Evolutionary conservation across 2,113 vertebrate genomes (phyloP).

Genomic region (Rhegmatorhina hoffmannsi): DNA sequence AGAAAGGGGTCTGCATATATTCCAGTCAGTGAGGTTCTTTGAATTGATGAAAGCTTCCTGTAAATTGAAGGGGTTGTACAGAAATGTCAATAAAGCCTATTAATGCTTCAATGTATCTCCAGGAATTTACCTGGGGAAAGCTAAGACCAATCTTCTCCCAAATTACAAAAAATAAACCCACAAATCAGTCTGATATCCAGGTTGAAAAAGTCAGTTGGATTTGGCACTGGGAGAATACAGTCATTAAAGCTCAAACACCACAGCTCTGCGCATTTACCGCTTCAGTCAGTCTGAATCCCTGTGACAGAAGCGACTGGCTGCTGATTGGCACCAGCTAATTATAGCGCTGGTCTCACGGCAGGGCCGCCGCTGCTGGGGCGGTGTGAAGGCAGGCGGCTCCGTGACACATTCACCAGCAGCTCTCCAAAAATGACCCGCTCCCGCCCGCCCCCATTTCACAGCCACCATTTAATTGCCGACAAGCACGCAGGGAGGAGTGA

Average conservation of each 20-base stretch:
- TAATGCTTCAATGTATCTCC: background rate
- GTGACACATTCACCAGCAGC: constrained; percentile 51
- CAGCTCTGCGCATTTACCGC: rapidly evolving
- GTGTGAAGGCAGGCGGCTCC: constrained; percentile 45
- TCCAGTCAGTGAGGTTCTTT: background rate
- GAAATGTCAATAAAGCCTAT: background rate
- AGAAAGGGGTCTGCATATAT: background rate
- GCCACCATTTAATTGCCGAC: background rate
- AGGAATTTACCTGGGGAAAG: background rate
- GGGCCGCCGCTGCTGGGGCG: background rate
- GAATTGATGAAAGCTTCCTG: background rate
- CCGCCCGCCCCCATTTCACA: background rate
- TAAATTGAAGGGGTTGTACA: background rate
- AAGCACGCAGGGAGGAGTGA: rapidly evolving
- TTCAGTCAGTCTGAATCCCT: background rate
- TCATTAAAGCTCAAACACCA: background rate
- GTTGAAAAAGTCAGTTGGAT: background rate
- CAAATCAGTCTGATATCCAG: background rate
- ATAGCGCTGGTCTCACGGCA: constrained; percentile 11
- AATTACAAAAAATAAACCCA: background rate
- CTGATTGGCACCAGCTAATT: constrained; percentile 64
- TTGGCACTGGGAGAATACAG: background rate
- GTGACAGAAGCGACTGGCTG: background rate
- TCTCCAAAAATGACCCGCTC: constrained; percentile 39
- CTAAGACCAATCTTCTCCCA: background rate